Conservation (phyloP, 2,888 invertebrate genomes). For the Drosophila paranaensis region DNA sequence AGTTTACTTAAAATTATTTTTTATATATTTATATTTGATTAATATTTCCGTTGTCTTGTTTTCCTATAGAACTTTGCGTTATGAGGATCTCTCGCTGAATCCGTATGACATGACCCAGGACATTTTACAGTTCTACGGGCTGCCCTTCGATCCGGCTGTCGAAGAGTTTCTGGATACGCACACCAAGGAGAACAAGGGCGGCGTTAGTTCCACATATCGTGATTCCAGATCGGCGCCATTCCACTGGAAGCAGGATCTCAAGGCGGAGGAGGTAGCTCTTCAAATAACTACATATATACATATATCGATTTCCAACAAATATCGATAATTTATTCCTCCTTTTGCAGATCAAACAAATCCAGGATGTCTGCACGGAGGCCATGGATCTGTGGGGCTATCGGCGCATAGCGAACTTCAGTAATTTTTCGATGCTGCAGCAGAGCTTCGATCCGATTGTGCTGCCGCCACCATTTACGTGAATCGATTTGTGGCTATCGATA, state of each 20-base stretch:
- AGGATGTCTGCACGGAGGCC: conserved; percentile 90
- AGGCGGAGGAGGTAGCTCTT: conserved; percentile 88
- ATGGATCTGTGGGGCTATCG: conserved; percentile 94
- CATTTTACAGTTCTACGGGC: conserved; percentile 91
- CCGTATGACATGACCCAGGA: conserved; percentile 89
- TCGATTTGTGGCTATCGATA: conserved; percentile 22
- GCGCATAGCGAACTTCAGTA: conserved; percentile 87
- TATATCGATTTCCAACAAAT: not conserved
- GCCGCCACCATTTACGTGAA: conserved; percentile 85
- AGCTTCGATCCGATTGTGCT: conserved; percentile 87
- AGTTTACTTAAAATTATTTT: conserved; percentile 62
- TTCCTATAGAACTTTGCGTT: conserved; percentile 89
- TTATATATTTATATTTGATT: not conserved
- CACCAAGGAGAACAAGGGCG: conserved; percentile 91
- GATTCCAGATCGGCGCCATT: conserved; percentile 94
- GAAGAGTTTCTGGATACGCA: conserved; percentile 92
- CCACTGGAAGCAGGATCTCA: conserved; percentile 92
- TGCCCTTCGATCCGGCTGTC: conserved; percentile 89
- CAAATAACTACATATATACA: not conserved
- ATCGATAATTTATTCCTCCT: no score
- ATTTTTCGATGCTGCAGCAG: conserved; percentile 85
- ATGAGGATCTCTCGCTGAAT: conserved; percentile 93
- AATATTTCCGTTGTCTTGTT: not conserved
- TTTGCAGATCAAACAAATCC: conserved; percentile 84
- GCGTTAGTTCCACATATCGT: conserved; percentile 94